Conservation (phyloP, 2,888 invertebrate species). For the Andrena dorsata region DNA sequence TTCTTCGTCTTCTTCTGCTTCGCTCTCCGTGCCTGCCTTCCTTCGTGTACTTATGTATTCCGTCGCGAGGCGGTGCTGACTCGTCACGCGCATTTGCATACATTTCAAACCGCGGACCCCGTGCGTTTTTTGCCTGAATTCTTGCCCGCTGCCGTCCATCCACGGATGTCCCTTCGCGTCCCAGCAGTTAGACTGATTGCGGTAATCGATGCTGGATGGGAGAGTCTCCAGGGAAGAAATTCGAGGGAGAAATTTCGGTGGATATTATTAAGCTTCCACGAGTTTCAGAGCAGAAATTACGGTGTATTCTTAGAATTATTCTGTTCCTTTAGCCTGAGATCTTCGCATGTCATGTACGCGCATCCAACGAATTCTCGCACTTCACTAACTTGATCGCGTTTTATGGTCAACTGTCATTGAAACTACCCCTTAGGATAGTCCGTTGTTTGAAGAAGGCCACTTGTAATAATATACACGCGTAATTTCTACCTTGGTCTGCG, state of each 20-base stretch:
- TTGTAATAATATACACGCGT: background rate
- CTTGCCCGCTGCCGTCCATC: conserved; percentile 38
- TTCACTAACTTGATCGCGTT: background rate
- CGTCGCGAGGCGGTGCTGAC: conserved; percentile 72
- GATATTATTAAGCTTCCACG: background rate
- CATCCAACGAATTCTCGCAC: background rate
- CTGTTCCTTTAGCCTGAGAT: background rate
- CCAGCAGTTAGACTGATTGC: conserved; percentile 33
- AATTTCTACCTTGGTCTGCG: background rate
- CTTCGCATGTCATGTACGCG: background rate
- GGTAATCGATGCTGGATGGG: conserved; percentile 24
- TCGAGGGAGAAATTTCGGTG: background rate
- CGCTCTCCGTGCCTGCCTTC: conserved; percentile 3
- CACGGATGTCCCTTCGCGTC: conserved; percentile 36
- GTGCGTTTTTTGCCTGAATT: conserved; percentile 51
- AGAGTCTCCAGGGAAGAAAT: background rate
- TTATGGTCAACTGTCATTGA: background rate
- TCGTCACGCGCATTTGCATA: conserved; percentile 80
- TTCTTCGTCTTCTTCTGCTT: conserved; percentile 1
- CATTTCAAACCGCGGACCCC: conserved; percentile 64
- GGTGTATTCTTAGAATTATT: background rate
- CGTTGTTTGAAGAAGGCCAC: background rate
- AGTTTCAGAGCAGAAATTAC: background rate
- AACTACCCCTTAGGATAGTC: background rate
- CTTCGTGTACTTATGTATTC: conserved; percentile 73